A percentile compares a stretch with the other conserved stretches of the same genome.
Evolutionary conservation across 2,888 invertebrate genomes (phyloP).

Genomic region (Bellardia pandia): DNA sequence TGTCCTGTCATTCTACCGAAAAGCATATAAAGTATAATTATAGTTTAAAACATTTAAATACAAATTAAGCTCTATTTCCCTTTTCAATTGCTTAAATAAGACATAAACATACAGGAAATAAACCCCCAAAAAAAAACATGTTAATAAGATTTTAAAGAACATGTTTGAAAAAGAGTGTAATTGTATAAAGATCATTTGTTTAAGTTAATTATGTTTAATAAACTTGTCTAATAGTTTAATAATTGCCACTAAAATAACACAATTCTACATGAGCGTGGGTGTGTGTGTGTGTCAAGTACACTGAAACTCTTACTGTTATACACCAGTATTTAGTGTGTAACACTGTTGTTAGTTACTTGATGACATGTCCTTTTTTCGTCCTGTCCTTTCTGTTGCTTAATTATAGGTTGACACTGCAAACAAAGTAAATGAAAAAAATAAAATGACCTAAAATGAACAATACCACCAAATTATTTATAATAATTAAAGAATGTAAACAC

Average conservation of each 20-base stretch:
- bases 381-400: conserved; percentile 21
- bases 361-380: conserved; percentile 46
- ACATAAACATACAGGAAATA: not conserved
- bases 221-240: conserved; percentile 71
- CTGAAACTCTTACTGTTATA: not conserved
- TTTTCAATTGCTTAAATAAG: not conserved
- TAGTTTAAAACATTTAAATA: too few relatives aligned
- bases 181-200: conserved; percentile 43
- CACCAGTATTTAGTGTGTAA: conserved; percentile 57
- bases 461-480: conserved; percentile 33
- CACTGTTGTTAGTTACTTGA: conserved; percentile 39
- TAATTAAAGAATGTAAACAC: conserved; percentile 25
- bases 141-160: not conserved
- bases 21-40: too few relatives aligned
- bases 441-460: conserved; percentile 45
- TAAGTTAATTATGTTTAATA: conserved; percentile 65
- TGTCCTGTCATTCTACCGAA: too few relatives aligned
- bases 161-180: not conserved
- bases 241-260: conserved; percentile 55
- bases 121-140: not conserved
- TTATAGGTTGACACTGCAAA: conserved; percentile 59
- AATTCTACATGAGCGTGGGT: conserved; percentile 31
- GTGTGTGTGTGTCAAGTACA: conserved; percentile 29
- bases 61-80: not conserved
- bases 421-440: conserved; percentile 40